Conservation (phyloP, 2,113 vertebrate species). For the Podarcis cretensis region DNA sequence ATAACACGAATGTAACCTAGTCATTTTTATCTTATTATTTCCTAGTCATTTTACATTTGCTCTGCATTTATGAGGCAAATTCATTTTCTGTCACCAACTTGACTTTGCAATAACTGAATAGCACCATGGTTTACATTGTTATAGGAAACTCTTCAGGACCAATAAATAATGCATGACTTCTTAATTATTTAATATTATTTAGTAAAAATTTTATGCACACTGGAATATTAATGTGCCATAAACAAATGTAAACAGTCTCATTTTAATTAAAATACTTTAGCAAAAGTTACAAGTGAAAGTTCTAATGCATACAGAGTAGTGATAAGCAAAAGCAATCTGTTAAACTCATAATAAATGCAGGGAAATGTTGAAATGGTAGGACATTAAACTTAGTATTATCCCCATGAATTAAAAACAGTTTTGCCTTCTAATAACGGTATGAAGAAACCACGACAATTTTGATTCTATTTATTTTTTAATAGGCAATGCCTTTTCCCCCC, state of each 20-base stretch:
- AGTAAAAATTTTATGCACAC: conserved; percentile 71
- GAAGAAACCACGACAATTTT: conserved; percentile 36
- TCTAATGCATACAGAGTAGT: conserved; percentile 43
- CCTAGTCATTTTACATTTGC: conserved; percentile 34
- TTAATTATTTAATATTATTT: conserved; percentile 76
- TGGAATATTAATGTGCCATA: conserved; percentile 72
- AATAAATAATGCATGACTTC: conserved; percentile 77
- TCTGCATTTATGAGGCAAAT: background rate
- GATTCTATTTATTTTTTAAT: conserved; percentile 43
- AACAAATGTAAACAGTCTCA: conserved; percentile 69
- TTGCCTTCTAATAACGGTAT: conserved; percentile 16
- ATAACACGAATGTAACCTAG: background rate
- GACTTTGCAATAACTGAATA: conserved; percentile 47
- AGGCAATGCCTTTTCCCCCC: background rate
- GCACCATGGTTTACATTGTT: conserved; percentile 44
- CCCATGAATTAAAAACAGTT: conserved; percentile 33
- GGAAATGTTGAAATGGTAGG: conserved; percentile 14
- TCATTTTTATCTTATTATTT: background rate
- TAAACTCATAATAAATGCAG: conserved; percentile 51
- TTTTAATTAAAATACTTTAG: conserved; percentile 73
- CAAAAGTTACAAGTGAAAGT: conserved; percentile 55
- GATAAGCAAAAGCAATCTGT: conserved; percentile 33
- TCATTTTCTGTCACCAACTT: conserved; percentile 37
- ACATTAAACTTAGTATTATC: conserved; percentile 18
- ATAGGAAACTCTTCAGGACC: conserved; percentile 50